These are phyloP conservation scores for Silurus asotus DNA, from an alignment of 2,113 vertebrate genomes.

Conservation along the genomic window DNA sequence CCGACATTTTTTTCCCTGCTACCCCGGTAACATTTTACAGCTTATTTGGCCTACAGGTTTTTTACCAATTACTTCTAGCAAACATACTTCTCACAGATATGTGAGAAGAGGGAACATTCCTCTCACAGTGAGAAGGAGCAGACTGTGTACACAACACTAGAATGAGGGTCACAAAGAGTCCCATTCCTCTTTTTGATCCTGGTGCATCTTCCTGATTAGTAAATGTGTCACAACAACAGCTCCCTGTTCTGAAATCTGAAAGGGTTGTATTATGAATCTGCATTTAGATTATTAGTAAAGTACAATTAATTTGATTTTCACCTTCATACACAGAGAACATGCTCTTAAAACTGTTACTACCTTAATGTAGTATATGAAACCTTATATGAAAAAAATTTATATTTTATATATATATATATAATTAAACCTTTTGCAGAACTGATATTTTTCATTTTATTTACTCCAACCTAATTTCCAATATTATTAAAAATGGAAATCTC, in stretches of 20 bases:
- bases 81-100: slow-evolving; percentile 47
- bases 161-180: slow-evolving; percentile 19
- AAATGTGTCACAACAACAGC: background rate
- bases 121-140: slow-evolving; percentile 10
- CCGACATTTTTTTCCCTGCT: slow-evolving; percentile 37
- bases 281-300: background rate
- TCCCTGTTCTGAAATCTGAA: background rate
- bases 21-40: slow-evolving; percentile 46
- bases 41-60: slow-evolving; percentile 40
- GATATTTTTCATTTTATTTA: background rate
- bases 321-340: background rate
- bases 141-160: slow-evolving; percentile 41
- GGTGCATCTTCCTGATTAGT: background rate
- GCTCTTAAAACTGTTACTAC: background rate
- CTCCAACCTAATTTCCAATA: background rate
- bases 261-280: background rate
- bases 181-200: slow-evolving; percentile 6
- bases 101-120: slow-evolving; percentile 41
- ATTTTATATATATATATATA: too few species aligned
- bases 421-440: background rate
- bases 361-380: too few species aligned
- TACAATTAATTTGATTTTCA: background rate
- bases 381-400: too few species aligned
- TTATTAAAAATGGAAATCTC: background rate
- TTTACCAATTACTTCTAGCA: slow-evolving; percentile 48